Conservation (phyloP, 2,113 vertebrate species). For the Nicator chloris region DNA sequence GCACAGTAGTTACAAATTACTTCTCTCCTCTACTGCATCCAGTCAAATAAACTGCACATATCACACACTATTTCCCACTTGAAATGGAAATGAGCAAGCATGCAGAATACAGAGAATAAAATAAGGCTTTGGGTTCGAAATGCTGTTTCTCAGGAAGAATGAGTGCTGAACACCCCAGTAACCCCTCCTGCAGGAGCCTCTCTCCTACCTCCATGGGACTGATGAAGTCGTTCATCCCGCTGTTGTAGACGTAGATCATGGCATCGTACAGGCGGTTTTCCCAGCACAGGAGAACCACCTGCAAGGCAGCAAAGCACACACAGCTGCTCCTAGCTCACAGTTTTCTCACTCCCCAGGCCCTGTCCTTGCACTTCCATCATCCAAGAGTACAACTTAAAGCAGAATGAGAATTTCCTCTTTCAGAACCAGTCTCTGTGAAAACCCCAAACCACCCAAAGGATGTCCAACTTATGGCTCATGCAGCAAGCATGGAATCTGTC, state of each 20-base stretch:
- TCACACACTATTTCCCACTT: not conserved
- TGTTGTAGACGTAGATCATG: conserved; percentile 97
- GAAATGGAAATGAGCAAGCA: not conserved
- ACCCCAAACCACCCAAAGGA: not conserved
- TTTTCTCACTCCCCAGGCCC: not conserved
- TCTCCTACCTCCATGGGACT: conserved; percentile 92
- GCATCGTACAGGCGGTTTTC: conserved; percentile 92
- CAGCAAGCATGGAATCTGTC: not conserved
- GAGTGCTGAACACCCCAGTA: not conserved
- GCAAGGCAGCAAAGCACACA: conserved; percentile 9
- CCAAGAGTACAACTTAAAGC: not conserved
- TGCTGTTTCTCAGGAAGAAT: not conserved
- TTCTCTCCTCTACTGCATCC: not conserved
- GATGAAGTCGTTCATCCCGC: conserved; percentile 96
- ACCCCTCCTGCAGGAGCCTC: not conserved
- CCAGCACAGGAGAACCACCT: conserved; percentile 96
- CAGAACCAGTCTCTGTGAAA: not conserved
- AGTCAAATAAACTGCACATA: not conserved
- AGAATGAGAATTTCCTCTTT: not conserved
- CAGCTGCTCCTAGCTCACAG: not conserved
- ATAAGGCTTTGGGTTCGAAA: not conserved
- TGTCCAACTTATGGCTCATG: rapidly evolving
- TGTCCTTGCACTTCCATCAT: not conserved
- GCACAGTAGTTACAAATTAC: not conserved
- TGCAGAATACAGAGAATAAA: not conserved